These are phyloP conservation scores for Aythya fuligula DNA, from an alignment of 2,797 vertebrate genomes.

Conservation along the genomic window DNA sequence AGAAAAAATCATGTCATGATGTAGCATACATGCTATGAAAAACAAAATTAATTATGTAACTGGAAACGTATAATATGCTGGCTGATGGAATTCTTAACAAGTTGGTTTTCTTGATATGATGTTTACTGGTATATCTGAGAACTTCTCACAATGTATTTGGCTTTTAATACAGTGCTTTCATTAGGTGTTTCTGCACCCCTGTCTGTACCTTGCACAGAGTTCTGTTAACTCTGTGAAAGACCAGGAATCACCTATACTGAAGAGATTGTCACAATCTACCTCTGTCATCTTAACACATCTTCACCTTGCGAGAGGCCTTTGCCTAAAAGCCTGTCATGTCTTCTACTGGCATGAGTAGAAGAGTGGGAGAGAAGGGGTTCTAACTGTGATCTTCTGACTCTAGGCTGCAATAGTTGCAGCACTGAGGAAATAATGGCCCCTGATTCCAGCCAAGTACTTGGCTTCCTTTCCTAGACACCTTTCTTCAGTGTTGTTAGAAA, in stretches of 20 bases:
- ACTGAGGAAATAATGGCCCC: not conserved
- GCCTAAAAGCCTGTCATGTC: not conserved
- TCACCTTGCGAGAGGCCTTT: not conserved
- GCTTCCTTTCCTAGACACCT: not conserved
- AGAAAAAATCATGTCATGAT: not conserved
- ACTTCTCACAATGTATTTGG: not conserved
- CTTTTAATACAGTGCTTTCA: not conserved
- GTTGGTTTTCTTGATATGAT: not conserved
- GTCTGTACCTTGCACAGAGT: not conserved
- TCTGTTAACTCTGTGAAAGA: not conserved
- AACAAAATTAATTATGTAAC: not conserved
- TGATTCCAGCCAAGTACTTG: not conserved
- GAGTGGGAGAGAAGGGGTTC: not conserved
- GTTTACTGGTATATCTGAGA: not conserved
- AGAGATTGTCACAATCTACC: not conserved
- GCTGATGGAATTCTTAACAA: not conserved
- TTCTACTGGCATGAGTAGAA: not conserved
- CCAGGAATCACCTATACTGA: not conserved
- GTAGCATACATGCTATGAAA: not conserved
- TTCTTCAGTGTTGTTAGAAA: not conserved
- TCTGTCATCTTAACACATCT: not conserved
- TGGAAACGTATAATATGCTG: not conserved
- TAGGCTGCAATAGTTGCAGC: not conserved
- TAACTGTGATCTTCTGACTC: not conserved
- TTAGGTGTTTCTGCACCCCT: not conserved